A percentile compares a stretch with the other conserved stretches of the same genome.
These are phyloP conservation scores for Hirtodrosophila confusa DNA, from an alignment of 2,888 invertebrate species.

Conservation along the genomic window DNA sequence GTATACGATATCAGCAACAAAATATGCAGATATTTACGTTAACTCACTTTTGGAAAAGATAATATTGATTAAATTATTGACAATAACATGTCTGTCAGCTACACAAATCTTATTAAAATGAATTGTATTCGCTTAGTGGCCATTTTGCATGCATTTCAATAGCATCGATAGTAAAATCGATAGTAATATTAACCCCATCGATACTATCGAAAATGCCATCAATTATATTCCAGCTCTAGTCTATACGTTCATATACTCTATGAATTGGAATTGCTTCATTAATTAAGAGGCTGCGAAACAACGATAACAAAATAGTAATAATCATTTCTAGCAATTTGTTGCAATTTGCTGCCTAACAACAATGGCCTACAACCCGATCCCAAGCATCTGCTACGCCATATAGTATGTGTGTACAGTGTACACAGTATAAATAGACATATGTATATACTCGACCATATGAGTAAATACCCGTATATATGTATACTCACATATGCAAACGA, in stretches of 20 bases:
- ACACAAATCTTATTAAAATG: no score
- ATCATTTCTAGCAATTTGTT: constrained; percentile 47
- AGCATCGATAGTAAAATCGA: no score
- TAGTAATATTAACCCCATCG: no score
- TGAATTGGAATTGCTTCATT: constrained; percentile 17
- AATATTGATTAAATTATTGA: no score
- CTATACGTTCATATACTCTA: not conserved
- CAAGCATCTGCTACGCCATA: constrained; percentile 11
- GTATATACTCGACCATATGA: constrained; percentile 2
- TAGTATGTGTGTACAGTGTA: not conserved
- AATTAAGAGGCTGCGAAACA: constrained; percentile 21
- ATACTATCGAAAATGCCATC: no score
- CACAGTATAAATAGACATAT: not conserved
- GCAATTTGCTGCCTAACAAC: constrained; percentile 59
- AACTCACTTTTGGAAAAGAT: no score
- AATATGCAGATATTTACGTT: no score
- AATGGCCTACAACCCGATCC: constrained; percentile 12
- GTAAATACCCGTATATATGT: constrained; percentile 5
- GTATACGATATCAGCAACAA: no score
- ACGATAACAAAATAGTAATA: constrained; percentile 26
- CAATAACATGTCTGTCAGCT: no score
- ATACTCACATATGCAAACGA: constrained; percentile 1
- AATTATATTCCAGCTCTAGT: no score
- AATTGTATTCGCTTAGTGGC: no score
- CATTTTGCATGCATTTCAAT: no score